These are phyloP conservation scores for Meghimatium bilineatum DNA, from an alignment of 2,888 invertebrate genomes.

Conservation along the genomic window DNA sequence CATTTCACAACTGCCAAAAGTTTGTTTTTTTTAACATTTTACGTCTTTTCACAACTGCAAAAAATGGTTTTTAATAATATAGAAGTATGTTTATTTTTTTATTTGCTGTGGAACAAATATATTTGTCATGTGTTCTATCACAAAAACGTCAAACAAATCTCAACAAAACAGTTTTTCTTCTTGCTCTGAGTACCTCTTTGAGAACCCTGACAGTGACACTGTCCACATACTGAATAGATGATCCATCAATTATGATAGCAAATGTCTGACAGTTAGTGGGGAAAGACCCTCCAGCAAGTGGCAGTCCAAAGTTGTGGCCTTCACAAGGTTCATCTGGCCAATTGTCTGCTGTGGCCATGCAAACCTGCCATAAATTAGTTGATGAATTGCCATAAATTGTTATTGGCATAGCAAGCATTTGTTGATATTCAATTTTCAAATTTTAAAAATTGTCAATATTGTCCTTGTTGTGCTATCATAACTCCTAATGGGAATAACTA, in stretches of 20 bases:
- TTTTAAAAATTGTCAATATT: not conserved
- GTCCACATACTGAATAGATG: slow-evolving; percentile 74
- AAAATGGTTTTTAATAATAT: no score
- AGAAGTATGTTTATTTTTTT: no score
- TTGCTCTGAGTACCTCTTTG: slow-evolving; percentile 58
- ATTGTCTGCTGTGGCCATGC: slow-evolving; percentile 50
- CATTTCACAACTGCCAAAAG: no score
- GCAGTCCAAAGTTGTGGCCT: slow-evolving; percentile 41
- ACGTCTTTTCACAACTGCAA: no score
- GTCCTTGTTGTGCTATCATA: no score
- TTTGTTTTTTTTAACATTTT: no score
- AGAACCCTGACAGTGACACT: slow-evolving; percentile 71
- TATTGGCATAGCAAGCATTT: not conserved
- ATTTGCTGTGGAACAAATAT: no score
- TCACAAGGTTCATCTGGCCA: slow-evolving; percentile 54
- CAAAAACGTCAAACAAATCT: not conserved
- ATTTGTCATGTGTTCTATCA: no score
- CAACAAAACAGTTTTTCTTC: not conserved
- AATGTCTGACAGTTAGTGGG: slow-evolving; percentile 52
- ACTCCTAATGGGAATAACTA: no score
- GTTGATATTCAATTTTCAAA: not conserved
- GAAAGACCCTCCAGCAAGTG: slow-evolving; percentile 10
- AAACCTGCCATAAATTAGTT: slow-evolving; percentile 47
- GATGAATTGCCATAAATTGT: not conserved
- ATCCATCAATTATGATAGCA: slow-evolving; percentile 75